These are phyloP conservation scores for Meleagris gallopavo DNA, from an alignment of 2,113 vertebrate species.

Conservation along the genomic window DNA sequence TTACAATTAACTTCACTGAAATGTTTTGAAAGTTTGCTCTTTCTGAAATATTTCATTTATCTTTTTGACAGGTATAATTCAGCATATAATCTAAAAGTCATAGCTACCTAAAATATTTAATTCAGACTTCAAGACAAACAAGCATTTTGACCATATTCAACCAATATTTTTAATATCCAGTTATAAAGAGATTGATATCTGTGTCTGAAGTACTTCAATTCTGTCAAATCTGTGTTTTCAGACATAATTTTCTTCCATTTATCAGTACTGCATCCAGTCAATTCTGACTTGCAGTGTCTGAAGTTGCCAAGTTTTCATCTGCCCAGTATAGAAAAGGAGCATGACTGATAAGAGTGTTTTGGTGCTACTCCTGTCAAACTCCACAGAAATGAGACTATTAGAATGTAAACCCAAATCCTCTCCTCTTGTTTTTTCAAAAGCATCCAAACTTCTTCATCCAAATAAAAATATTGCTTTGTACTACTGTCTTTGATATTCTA, in stretches of 20 bases:
- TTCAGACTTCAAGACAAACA: neutral
- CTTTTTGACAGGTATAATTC: neutral
- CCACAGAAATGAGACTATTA: neutral
- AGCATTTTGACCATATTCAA: neutral
- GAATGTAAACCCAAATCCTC: neutral
- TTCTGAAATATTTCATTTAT: neutral
- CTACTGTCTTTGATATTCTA: neutral
- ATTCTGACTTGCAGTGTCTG: neutral
- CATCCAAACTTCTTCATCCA: neutral
- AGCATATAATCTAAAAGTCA: neutral
- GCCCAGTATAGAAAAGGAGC: neutral
- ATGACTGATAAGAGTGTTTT: neutral
- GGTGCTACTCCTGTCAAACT: neutral
- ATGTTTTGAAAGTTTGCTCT: neutral
- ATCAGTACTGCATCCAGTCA: neutral
- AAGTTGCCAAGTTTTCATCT: slow-evolving; percentile 24
- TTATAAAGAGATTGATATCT: neutral
- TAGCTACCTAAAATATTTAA: neutral
- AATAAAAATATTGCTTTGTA: neutral
- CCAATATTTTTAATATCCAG: neutral
- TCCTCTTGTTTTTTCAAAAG: slow-evolving; percentile 7
- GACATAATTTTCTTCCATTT: neutral
- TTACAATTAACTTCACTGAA: neutral
- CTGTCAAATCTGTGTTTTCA: slow-evolving; percentile 10
- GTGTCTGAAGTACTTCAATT: slow-evolving; percentile 6